Base-by-base conservation (phyloP, 2,888 invertebrate genomes). In the Parnassius orleans region DNA sequence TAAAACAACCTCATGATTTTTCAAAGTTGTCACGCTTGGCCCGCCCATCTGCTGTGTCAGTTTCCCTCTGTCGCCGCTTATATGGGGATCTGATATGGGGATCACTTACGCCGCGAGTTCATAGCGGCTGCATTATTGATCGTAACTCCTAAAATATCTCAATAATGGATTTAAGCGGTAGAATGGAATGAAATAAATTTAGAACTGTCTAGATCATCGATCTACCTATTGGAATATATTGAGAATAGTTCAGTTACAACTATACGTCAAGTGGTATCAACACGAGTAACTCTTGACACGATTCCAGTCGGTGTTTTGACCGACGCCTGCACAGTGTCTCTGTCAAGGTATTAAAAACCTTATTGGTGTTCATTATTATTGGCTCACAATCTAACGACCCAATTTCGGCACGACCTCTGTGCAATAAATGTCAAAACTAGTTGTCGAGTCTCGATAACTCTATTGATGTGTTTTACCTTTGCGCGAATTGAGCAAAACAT, bases 201-300 rank as follows among this genome's bases (percentile, higher is more conserved):
- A 2, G 41, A 53, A 42, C n/a, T 12, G 12, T 53, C 60, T 48
- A 11, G 48, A 51, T 33, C 19, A 33, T 59, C 11, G 19, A 42
- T 42, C 33, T 24, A 33, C 9, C 2, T 10, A n/a, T 47, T n/a
- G 14, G n/a, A 46, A 46, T 12, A 47, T 14, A 47, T 55, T 3
- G n/a, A n/a, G 3, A 51, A 51, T 51, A 24, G 24, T 11, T 51
- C 51, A 51, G 19, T 51, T 51, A 2, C 14, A 5, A 0, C 14
- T 48, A 48, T 48, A 14, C 14, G n/a, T 61, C 52, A 57, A 61
- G 47, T 61, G 61, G 57, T 44, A 15, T 10, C 12, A 48, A 10
- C 42, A 10, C 55, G 46, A 55, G 53, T 15, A 65, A 76, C 68
- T 79, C 83, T 84, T 85, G 83, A 86, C 83, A 86, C 66, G 79